Conservation (phyloP, 2,888 invertebrate genomes). For the Fabriciana adippe region DNA sequence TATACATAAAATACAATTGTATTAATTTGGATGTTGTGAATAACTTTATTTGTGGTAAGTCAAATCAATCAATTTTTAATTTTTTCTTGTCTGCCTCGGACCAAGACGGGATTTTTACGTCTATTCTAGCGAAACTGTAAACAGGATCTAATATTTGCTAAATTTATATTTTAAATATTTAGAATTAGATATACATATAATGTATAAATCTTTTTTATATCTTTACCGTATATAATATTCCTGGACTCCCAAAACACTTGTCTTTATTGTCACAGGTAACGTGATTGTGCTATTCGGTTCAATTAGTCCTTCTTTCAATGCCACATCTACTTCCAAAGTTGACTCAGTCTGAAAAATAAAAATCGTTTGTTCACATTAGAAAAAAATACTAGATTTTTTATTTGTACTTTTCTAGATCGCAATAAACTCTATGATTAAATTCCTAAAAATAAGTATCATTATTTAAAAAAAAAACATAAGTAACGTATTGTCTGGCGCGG, state of each 20-base stretch:
- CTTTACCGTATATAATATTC: slow-evolving; percentile 60
- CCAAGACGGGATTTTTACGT: too few species aligned
- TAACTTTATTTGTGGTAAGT: too few species aligned
- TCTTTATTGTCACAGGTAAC: slow-evolving; percentile 71
- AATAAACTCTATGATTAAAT: neutral
- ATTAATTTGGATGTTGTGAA: too few species aligned
- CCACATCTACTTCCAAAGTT: slow-evolving; percentile 56
- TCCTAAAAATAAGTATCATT: neutral
- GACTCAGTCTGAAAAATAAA: slow-evolving; percentile 47
- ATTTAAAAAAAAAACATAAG: neutral
- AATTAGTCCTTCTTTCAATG: slow-evolving; percentile 65
- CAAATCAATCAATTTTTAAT: too few species aligned
- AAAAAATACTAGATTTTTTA: neutral
- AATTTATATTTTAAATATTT: too few species aligned
- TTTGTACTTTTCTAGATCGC: neutral
- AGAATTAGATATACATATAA: neutral
- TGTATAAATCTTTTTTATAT: neutral
- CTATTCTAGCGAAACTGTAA: too few species aligned
- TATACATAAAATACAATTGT: too few species aligned
- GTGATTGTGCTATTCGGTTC: slow-evolving; percentile 68
- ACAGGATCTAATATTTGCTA: too few species aligned
- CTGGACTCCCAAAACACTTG: slow-evolving; percentile 71
- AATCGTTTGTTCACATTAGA: neutral
- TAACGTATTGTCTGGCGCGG: neutral
- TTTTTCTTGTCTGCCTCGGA: too few species aligned